Percentiles rank a stretch among this genome's conserved stretches.
phyloP scores from a whole-genome alignment of 2,113 vertebrate species.

The Psilopsiagon aymara region DNA sequence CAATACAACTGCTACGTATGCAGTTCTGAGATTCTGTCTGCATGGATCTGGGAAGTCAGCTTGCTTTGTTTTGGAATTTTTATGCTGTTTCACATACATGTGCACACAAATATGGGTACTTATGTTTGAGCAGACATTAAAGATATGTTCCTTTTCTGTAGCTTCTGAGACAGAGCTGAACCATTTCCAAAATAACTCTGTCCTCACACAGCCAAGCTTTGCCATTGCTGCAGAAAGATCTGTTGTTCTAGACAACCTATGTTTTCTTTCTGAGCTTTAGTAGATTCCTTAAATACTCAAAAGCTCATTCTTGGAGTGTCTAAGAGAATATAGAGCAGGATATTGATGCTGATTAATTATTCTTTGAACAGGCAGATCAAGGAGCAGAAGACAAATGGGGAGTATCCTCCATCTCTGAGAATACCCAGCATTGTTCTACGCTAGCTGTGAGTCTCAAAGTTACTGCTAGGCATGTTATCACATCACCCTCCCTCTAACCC shows the following conservation, averaged over 20 bases:
- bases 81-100: neutral
- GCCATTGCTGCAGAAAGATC: neutral
- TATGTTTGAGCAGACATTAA: neutral
- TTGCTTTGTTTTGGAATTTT: neutral
- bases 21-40: neutral
- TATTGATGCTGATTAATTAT: neutral
- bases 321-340: neutral
- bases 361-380: neutral
- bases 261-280: conserved; percentile 6
- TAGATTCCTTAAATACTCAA: neutral
- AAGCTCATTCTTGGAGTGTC: neutral
- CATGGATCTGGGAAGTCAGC: neutral
- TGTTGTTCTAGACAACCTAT: neutral
- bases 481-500: neutral
- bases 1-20: neutral
- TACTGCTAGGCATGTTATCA: neutral
- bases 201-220: neutral
- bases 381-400: neutral
- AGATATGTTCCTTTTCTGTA: neutral
- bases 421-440: neutral
- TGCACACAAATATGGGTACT: neutral
- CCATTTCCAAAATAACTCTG: neutral
- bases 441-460: neutral
- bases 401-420: neutral
- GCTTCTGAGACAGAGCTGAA: neutral